These are phyloP conservation scores for Andrena camellia DNA, from an alignment of 2,888 invertebrate genomes.

Conservation along the genomic window DNA sequence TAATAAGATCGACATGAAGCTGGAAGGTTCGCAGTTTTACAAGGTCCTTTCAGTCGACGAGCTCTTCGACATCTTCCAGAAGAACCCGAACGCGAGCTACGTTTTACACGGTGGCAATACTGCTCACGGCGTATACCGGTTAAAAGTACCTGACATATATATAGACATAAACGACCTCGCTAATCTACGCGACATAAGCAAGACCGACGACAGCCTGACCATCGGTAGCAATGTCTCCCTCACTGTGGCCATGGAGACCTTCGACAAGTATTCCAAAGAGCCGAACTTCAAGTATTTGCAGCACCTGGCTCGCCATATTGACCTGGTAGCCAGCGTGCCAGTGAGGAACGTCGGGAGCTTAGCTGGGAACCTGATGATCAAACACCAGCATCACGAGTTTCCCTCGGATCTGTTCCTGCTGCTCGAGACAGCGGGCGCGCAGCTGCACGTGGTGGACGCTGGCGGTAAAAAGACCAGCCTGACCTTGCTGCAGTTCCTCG, in stretches of 20 bases:
- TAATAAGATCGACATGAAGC: constrained; percentile 77
- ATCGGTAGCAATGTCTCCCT: constrained; percentile 88
- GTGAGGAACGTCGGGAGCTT: constrained; percentile 91
- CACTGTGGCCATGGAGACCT: constrained; percentile 86
- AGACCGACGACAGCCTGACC: constrained; percentile 78
- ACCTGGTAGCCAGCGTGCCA: constrained; percentile 90
- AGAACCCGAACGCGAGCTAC: constrained; percentile 86
- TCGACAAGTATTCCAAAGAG: constrained; percentile 84
- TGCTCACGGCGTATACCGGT: constrained; percentile 88
- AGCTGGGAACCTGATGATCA: constrained; percentile 90
- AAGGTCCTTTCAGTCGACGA: constrained; percentile 87
- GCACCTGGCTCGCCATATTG: constrained; percentile 88
- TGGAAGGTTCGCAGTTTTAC: constrained; percentile 86
- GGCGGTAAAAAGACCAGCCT: constrained; percentile 82
- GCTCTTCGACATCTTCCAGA: constrained; percentile 87
- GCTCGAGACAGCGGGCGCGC: constrained; percentile 88
- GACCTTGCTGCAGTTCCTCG: constrained; percentile 87
- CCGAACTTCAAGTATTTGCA: constrained; percentile 87
- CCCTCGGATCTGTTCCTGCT: constrained; percentile 90
- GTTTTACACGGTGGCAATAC: constrained; percentile 91
- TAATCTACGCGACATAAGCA: constrained; percentile 83
- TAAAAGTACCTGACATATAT: constrained; percentile 83
- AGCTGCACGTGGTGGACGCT: constrained; percentile 86
- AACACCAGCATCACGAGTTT: constrained; percentile 89
- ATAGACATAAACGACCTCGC: constrained; percentile 86